Evolutionary conservation across 2,113 vertebrate species (phyloP).

Genomic region (Acinonyx jubatus): DNA sequence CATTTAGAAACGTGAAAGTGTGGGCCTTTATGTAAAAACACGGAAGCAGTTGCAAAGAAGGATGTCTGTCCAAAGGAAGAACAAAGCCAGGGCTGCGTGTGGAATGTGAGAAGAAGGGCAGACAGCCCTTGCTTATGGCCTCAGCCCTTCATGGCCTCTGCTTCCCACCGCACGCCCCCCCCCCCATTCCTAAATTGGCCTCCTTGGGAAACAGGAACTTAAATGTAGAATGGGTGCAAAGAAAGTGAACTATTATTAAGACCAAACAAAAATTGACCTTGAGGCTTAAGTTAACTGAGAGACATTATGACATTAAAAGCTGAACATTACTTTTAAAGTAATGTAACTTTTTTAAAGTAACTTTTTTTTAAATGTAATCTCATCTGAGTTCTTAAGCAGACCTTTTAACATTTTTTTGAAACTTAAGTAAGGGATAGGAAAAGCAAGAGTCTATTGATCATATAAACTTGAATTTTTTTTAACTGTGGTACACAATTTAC

Average conservation of each 20-base stretch:
- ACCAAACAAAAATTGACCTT: not conserved
- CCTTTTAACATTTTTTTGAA: not conserved
- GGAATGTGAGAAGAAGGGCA: not conserved
- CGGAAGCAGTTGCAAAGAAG: not conserved
- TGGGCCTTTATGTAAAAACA: not conserved
- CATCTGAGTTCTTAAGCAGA: not conserved
- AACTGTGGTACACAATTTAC: not conserved
- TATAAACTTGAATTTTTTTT: not conserved
- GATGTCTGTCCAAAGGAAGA: not conserved
- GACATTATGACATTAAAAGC: not conserved
- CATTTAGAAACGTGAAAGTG: not conserved
- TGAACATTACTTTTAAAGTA: not conserved
- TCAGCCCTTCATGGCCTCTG: not conserved
- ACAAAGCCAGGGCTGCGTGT: not conserved
- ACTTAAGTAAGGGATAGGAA: not conserved
- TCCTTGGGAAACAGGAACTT: not conserved
- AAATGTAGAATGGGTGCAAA: not conserved
- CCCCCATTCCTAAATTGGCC: not conserved
- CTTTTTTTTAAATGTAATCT: not conserved
- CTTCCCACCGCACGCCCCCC: not conserved
- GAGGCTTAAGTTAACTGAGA: not conserved
- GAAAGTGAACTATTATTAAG: not conserved
- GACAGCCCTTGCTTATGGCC: not conserved
- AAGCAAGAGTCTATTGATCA: not conserved
- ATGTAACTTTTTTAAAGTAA: no score